Base-by-base conservation (phyloP, 2,888 invertebrate species). In the Apantesis nais region DNA sequence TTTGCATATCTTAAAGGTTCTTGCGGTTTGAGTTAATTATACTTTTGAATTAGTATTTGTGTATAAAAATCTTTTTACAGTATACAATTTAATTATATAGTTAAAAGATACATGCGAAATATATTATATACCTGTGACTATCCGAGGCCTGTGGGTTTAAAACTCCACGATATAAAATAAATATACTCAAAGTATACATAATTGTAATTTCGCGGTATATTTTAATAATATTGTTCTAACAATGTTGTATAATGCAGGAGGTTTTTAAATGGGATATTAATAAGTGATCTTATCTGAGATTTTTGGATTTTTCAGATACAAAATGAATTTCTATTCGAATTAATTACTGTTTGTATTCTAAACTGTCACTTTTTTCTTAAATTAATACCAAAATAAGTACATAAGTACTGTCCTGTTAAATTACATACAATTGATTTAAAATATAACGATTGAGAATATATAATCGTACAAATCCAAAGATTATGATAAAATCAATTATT, bases 201-300 rank as follows among this genome's bases (percentile, higher is more conserved):
- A 16, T 29, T 2, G 22, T 25, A 25, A 3, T 29, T 58, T 29
- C 29, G 58, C 58, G 2, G 58, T 58, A 29, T 58, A 29, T 58
- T 58, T 58, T 58, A 25, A 25, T 4, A 25, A 55, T 55, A 55
- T 55, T 5, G 14, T 55, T 55, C 14, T 14, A 29, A 0, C 29
- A 58, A 58, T 58, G 65, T 71, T 71, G 62, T 68, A 68, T 68
- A 62, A 41, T 71, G 61, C 55, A 65, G 61, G 29, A 41, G 39
- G 31, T 63, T 63, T 63, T 44, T 44, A 31, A 41, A 29, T 22
- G 16, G 22, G n/a, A 31, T 44, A 44, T 63, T 63, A 44, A 12
- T 44, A 44, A 63, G 12, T 58, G 22, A 31, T 63, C 31, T 63
- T 31, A 63, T 63, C 31, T 0, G 22, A n/a, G 22, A n/a, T 52